Percentiles rank a stretch among this genome's conserved stretches.
phyloP scores from a whole-genome alignment of 2,113 vertebrate genomes.

The Hyperopisus bebe region DNA sequence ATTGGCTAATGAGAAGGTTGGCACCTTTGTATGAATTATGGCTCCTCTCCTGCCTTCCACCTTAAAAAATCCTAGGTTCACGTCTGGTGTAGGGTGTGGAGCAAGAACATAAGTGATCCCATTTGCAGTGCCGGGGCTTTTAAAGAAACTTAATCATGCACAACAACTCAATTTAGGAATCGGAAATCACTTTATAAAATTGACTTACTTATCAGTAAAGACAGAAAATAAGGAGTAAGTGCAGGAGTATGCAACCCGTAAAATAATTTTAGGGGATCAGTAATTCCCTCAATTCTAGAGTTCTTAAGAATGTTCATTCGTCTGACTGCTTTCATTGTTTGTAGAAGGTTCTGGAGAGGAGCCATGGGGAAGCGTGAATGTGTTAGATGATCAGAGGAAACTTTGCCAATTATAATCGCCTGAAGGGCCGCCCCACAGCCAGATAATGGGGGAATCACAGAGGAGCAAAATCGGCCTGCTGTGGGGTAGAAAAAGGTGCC shows the following conservation, averaged over 20 bases:
- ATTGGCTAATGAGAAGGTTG: neutral
- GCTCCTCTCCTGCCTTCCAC: neutral
- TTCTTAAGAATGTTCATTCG: neutral
- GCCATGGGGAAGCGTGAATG: neutral
- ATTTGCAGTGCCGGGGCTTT: neutral
- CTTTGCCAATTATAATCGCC: neutral
- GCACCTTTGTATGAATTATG: neutral
- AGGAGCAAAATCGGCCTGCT: neutral
- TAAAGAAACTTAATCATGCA: neutral
- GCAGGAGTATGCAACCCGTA: neutral
- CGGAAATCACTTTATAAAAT: neutral
- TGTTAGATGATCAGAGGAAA: neutral
- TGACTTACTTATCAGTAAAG: neutral
- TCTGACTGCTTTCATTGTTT: neutral
- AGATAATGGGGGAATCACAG: constrained; percentile 9
- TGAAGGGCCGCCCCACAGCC: neutral
- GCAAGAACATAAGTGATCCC: neutral
- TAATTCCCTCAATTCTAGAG: neutral
- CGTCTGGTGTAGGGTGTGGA: neutral
- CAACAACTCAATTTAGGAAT: neutral
- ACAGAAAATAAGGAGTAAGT: neutral
- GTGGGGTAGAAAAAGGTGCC: no score
- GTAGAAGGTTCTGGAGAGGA: neutral
- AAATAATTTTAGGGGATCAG: neutral
- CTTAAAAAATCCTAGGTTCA: neutral